phyloP scores from a whole-genome alignment of 2,797 vertebrate species.

The Rhinatrema bivittatum region DNA sequence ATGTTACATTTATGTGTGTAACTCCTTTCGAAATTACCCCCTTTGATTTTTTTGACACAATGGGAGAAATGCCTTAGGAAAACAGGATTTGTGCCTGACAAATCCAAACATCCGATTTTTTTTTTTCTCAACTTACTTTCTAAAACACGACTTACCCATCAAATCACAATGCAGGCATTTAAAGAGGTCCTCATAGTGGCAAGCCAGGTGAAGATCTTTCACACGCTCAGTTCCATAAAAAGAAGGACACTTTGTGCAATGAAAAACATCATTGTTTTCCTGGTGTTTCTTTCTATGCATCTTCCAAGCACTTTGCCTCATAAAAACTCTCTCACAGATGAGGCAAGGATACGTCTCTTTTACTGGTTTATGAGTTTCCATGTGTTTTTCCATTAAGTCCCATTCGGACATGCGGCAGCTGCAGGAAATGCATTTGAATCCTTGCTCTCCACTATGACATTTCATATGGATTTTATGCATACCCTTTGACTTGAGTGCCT shows the following conservation, averaged over 20 bases:
- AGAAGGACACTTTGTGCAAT: conserved; percentile 12
- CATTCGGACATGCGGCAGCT: conserved; percentile 24
- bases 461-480: conserved; percentile 26
- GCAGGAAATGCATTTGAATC: conserved; percentile 44
- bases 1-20: too few species aligned
- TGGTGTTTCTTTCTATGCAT: conserved; percentile 15
- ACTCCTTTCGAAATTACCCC: too few species aligned
- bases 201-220: conserved; percentile 23
- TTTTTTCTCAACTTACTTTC: too few species aligned
- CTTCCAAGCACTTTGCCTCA: conserved; percentile 18
- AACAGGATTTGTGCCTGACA: too few species aligned
- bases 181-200: conserved; percentile 16
- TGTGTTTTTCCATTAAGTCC: conserved; percentile 45
- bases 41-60: too few species aligned
- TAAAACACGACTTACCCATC: conserved; percentile 32
- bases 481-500: conserved; percentile 7
- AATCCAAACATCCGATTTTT: too few species aligned
- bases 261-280: neutral
- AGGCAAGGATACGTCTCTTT: conserved; percentile 16
- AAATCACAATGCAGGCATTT: conserved; percentile 29
- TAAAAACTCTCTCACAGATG: conserved; percentile 18
- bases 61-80: too few species aligned
- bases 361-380: conserved; percentile 22
- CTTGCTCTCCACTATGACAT: conserved; percentile 11
- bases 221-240: conserved; percentile 22